phyloP scores from a whole-genome alignment of 2,888 invertebrate species.

The Synergus itoensis region DNA sequence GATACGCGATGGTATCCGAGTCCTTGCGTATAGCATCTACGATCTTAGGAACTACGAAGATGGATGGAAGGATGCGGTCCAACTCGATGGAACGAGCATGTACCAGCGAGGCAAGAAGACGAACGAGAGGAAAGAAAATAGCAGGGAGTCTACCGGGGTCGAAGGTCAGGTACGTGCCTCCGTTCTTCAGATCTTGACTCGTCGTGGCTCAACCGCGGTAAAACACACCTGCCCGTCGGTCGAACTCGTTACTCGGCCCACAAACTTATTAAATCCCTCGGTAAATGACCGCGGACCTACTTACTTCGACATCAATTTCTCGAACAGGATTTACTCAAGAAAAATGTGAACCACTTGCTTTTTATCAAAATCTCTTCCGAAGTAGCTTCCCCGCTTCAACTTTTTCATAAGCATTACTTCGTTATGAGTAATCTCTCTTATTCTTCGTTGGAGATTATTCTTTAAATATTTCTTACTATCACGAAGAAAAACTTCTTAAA shows the following conservation, averaged over 20 bases:
- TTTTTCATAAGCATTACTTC: background rate
- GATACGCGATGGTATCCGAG: slow-evolving; percentile 14
- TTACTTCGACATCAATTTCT: slow-evolving; percentile 13
- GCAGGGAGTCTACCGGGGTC: slow-evolving; percentile 71
- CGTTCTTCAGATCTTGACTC: slow-evolving; percentile 63
- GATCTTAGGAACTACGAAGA: slow-evolving; percentile 1
- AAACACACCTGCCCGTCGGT: slow-evolving; percentile 69
- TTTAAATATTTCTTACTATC: too few species aligned
- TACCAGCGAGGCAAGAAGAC: slow-evolving; percentile 56
- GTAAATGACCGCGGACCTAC: background rate
- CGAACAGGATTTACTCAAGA: slow-evolving; percentile 5
- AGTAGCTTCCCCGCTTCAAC: background rate
- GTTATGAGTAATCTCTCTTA: background rate
- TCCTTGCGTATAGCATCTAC: background rate
- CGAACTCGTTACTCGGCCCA: slow-evolving; percentile 67
- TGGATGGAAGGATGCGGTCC: slow-evolving; percentile 35
- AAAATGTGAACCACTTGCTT: background rate
- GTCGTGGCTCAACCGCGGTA: slow-evolving; percentile 50
- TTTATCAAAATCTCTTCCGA: background rate
- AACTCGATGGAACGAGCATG: slow-evolving; percentile 45
- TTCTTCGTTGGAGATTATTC: background rate
- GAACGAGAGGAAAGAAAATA: slow-evolving; percentile 64
- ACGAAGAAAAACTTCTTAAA: too few species aligned
- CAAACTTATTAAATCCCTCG: slow-evolving; percentile 45
- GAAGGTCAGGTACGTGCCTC: slow-evolving; percentile 74